Evolutionary conservation across 2,113 vertebrate species (phyloP), one percentile per base, ranked within the genome.

Genomic region (Typhlomys cinereus): DNA sequence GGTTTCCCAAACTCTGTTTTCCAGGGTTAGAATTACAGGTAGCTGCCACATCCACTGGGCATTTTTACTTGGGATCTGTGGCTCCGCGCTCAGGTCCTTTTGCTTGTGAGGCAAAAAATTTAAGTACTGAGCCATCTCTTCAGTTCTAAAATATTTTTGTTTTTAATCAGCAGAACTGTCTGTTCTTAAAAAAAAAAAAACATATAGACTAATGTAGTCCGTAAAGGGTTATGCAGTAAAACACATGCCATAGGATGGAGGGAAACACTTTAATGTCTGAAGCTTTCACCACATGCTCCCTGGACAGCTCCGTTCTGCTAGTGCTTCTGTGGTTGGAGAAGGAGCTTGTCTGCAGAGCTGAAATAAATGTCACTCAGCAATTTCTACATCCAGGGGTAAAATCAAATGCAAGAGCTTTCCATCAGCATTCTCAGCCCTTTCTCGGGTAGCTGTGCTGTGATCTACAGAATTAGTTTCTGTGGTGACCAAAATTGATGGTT

Each of bases 121-220:
- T n/a, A n/a, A n/a, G n/a, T n/a, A n/a, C n/a, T n/a, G n/a, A n/a
- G n/a, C n/a, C n/a, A n/a, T n/a, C n/a, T n/a, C n/a, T n/a, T n/a
- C n/a, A n/a, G n/a, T n/a, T 85, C 82, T 88, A 36, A 69, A 36
- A 59, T 23, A 29, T 14, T 31, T 62, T 83, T 90, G 34, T 46
- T 50, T 67, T 50, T 20, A 82, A 81, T 89, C 94, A 97, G 95
- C 95, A 97, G 92, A 97, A 96, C 54, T 90, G 61, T 97, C 97
- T 97, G 96, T 91, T 92, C 52, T 91, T 74, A 89, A 88, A 95
- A 89, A 94, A 87, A 67, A n/a, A n/a, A 84, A 97, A 88, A 96
- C 81, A 92, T 90, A 95, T 87, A 96, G 89, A 95, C 93, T 92
- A 96, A 97, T 96, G 80, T 96, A 95, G 91, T 92, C 90, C 62